phyloP scores from a whole-genome alignment of 2,113 vertebrate species.

The Cryptotis parvus region DNA sequence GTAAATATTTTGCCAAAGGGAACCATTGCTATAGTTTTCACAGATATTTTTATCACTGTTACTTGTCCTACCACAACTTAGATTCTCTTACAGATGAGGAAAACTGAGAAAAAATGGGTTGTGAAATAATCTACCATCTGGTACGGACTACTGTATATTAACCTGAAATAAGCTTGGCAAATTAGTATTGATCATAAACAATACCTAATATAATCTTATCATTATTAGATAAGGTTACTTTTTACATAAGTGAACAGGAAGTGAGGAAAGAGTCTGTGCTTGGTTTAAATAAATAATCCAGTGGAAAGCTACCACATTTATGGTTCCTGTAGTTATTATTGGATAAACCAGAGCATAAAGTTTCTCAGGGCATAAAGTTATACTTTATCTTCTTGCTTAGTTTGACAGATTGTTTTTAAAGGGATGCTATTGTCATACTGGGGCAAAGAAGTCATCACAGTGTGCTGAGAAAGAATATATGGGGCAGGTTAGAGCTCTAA shows the following conservation, averaged over 20 bases:
- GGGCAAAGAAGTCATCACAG: constrained; percentile 32
- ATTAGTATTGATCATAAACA: not conserved
- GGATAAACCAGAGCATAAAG: not conserved
- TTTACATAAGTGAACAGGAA: not conserved
- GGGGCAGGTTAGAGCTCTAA: constrained; percentile 56
- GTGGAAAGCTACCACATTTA: not conserved
- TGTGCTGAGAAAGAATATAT: constrained; percentile 61
- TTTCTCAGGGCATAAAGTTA: constrained; percentile 45
- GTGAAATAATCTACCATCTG: not conserved
- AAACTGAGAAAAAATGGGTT: not conserved
- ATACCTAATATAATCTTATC: not conserved
- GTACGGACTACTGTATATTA: not conserved
- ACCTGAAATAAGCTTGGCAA: not conserved
- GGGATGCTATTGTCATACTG: constrained; percentile 16
- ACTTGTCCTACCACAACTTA: not conserved
- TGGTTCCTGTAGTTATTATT: not conserved
- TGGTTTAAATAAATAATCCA: not conserved
- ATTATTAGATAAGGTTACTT: not conserved
- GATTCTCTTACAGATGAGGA: constrained; percentile 15
- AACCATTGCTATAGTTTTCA: not conserved
- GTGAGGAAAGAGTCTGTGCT: not conserved
- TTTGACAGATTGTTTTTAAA: constrained; percentile 69
- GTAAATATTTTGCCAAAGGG: not conserved
- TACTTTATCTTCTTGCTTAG: constrained; percentile 2
- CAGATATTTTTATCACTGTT: not conserved